Evolutionary conservation across 2,113 vertebrate species (phyloP).

Genomic region (Lepidothrix coronata): DNA sequence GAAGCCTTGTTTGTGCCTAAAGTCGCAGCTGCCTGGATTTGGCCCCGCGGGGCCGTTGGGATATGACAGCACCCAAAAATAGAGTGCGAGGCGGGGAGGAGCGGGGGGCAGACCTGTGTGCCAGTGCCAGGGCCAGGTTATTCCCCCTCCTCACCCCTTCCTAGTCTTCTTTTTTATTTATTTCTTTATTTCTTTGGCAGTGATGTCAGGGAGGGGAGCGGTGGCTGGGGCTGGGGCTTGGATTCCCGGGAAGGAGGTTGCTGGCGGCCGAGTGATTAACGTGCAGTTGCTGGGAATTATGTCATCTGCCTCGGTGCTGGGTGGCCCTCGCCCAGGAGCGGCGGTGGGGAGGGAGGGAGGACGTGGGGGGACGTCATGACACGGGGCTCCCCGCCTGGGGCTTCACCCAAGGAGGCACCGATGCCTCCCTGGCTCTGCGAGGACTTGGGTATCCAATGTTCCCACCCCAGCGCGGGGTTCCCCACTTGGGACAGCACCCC

Average conservation of each 20-base stretch:
- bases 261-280: conserved; percentile 20
- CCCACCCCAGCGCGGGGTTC: background rate
- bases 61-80: conserved; percentile 45
- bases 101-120: background rate
- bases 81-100: background rate
- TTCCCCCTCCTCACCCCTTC: background rate
- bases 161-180: background rate
- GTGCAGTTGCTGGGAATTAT: conserved; percentile 58
- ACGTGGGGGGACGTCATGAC: background rate
- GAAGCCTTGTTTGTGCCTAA: background rate
- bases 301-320: conserved; percentile 47
- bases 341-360: background rate
- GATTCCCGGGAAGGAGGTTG: background rate
- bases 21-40: conserved; percentile 33
- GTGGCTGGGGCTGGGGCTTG: background rate
- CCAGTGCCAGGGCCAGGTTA: background rate
- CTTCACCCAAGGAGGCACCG: background rate
- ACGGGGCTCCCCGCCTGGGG: background rate
- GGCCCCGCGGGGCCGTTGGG: background rate
- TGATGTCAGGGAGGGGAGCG: conserved; percentile 1
- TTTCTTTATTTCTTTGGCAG: background rate
- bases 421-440: background rate
- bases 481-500: background rate
- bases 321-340: conserved; percentile 19
- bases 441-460: fast-evolving